Evolutionary conservation across 2,888 invertebrate species (phyloP).

Genomic region (Ophraella communa): DNA sequence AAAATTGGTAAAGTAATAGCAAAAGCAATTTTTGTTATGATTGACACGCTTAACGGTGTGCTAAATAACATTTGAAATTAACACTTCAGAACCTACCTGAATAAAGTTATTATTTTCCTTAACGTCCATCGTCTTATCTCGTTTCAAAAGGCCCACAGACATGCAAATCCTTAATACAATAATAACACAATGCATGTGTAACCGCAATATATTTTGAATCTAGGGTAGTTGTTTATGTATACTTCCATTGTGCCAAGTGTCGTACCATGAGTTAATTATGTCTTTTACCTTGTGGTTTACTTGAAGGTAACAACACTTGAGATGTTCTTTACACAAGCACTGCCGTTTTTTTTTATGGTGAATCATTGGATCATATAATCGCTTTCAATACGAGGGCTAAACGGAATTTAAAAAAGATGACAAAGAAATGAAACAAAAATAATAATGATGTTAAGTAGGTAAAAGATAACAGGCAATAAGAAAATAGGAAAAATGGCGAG

Average conservation of each 20-base stretch:
- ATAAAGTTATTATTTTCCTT: constrained; percentile 9
- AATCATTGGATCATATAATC: not conserved
- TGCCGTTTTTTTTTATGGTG: constrained; percentile 13
- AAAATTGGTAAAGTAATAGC: no score
- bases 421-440: no score
- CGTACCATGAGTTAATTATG: constrained; percentile 42
- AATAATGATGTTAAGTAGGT: no score
- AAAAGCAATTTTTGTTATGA: no score
- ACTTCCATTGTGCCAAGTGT: constrained; percentile 38
- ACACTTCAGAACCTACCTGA: not conserved
- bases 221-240: constrained; percentile 43
- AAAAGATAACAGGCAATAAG: no score
- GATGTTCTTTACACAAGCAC: constrained; percentile 20
- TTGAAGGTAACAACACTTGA: constrained; percentile 33
- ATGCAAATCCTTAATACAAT: constrained; percentile 31
- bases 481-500: no score
- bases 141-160: constrained; percentile 32
- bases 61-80: not conserved
- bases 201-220: constrained; percentile 39
- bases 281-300: constrained; percentile 39
- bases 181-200: constrained; percentile 37
- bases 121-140: constrained; percentile 1
- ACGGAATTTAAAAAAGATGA: not conserved
- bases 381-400: not conserved
- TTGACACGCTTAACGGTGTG: no score